Conservation (phyloP, 1,140 invertebrate species). For the Lysiphlebus fabarum region DNA sequence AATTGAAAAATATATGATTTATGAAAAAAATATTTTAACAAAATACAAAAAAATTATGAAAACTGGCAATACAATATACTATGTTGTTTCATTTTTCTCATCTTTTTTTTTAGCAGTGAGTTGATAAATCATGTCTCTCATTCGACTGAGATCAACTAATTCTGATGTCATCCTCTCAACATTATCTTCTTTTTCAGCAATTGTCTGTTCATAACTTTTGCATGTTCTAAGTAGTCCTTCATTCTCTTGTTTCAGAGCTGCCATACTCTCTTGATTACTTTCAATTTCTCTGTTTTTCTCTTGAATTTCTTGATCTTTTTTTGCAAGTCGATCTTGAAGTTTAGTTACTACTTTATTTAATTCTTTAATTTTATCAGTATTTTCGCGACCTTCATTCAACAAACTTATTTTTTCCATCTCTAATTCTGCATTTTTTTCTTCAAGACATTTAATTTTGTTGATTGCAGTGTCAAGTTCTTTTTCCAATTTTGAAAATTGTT, state of each 20-base stretch:
- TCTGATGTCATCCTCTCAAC: slow-evolving; percentile 36
- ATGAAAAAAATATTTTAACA: no score
- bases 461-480: slow-evolving; percentile 33
- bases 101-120: slow-evolving; percentile 45
- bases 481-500: slow-evolving; percentile 26
- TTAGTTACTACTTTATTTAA: neutral
- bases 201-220: slow-evolving; percentile 33
- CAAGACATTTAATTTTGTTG: slow-evolving; percentile 32
- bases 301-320: slow-evolving; percentile 34
- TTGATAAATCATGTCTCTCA: slow-evolving; percentile 48
- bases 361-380: slow-evolving; percentile 27
- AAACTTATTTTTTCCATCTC: slow-evolving; percentile 25
- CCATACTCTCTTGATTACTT: slow-evolving; percentile 33
- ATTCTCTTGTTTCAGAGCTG: slow-evolving; percentile 39
- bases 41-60: no score
- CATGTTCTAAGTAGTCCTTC: slow-evolving; percentile 36
- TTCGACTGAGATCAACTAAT: slow-evolving; percentile 40
- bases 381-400: slow-evolving; percentile 36
- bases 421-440: slow-evolving; percentile 33
- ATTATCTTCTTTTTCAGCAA: slow-evolving; percentile 39
- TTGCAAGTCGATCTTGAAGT: slow-evolving; percentile 1
- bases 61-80: slow-evolving; percentile 3
- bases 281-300: slow-evolving; percentile 35
- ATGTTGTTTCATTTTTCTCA: slow-evolving; percentile 17
- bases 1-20: no score